Evolutionary conservation across 2,888 invertebrate species (phyloP).

Genomic region (Leptarthrus brevirostris): DNA sequence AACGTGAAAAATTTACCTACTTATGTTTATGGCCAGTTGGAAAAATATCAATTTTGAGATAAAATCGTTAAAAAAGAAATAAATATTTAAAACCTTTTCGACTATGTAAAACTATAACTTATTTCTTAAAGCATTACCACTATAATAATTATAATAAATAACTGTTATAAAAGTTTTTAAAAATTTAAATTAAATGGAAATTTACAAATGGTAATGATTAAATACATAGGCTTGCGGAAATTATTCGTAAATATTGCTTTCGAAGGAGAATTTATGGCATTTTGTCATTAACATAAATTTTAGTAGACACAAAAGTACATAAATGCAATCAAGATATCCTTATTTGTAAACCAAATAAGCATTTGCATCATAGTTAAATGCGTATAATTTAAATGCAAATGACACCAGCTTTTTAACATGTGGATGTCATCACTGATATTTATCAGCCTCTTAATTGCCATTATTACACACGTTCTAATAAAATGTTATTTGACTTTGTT

Average conservation of each 20-base stretch:
- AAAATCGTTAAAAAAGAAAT: too few species aligned
- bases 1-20: too few species aligned
- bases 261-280: not conserved
- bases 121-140: too few species aligned
- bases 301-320: conserved; percentile 8
- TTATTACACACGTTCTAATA: conserved; percentile 13
- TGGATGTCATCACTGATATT: conserved; percentile 16
- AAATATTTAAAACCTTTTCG: too few species aligned
- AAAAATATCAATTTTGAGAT: too few species aligned
- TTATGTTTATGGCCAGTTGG: too few species aligned
- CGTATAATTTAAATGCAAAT: conserved; percentile 29
- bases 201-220: too few species aligned
- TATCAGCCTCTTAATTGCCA: conserved; percentile 20
- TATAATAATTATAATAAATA: too few species aligned
- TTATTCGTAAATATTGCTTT: conserved; percentile 1
- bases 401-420: not conserved
- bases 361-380: conserved; percentile 9
- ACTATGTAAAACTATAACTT: too few species aligned
- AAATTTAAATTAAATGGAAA: too few species aligned
- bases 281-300: not conserved
- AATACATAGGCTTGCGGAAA: not conserved
- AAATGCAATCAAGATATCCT: conserved; percentile 27
- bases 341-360: conserved; percentile 33
- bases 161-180: too few species aligned
- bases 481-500: too few species aligned